Evolutionary conservation across 2,888 invertebrate species (phyloP), one percentile per base, ranked within the genome.

Genomic region (Dolomedes plantarius): DNA sequence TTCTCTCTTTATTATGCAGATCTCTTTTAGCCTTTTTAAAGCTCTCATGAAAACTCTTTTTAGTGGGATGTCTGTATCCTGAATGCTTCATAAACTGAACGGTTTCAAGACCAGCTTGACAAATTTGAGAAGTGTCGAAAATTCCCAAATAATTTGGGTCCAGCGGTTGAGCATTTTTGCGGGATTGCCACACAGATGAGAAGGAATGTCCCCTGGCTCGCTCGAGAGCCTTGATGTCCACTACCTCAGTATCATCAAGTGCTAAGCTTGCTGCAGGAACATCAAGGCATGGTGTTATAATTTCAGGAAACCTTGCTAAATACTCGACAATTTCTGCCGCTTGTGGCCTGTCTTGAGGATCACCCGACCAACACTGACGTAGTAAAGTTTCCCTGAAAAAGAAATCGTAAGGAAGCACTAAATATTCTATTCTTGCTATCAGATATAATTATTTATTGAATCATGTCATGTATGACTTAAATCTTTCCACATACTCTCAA

Each of bases 251-350:
- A 31, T 77, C 78, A 39, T 87, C 81, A 5, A 83, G 72, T 73
- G 81, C 75, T 27, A 88, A 78, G 69, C 88, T 87, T 23, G 88
- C 75, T 19, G 62, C 75, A 3, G 88, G 86, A 16, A 80, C 23
- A 68, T 96, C 96, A 46, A 96, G 92, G 90, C 95, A 95, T 0
- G 97, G 96, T 28, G 94, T 92, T 72, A 97, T 92, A 77, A 97
- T 93, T 5, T 95, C 93, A 19, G 95, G 95, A 91, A 95, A 94
- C 89, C 94, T 95, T 1, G 95, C 95, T 85, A 97, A 93, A 90
- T 95, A 94, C 87, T 96, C 96, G 0, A 96, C 95, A 83, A 97
- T 94, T 91, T 95, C 95, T 0, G 94, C 93, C 0, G 96, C 95
- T 1, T 94, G 93, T 2, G 96, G 96, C 27, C 97, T 94, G 89